Conservation (phyloP, 2,113 vertebrate genomes). For the Pomatostomus ruficeps region DNA sequence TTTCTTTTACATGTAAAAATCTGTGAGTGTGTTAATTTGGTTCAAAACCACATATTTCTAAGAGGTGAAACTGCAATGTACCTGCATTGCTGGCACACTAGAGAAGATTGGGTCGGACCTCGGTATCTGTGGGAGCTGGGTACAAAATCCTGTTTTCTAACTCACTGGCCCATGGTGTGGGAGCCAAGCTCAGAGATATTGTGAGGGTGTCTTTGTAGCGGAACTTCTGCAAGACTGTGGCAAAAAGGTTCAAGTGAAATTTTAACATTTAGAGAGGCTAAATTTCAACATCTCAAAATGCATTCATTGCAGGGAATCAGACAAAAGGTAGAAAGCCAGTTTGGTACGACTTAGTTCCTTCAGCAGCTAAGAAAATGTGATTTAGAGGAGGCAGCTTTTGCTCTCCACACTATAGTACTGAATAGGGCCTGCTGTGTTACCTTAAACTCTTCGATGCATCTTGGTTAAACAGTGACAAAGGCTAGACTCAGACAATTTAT, state of each 20-base stretch:
- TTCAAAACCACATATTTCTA: background rate
- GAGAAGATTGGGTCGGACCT: background rate
- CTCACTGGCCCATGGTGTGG: background rate
- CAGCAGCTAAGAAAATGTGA: background rate
- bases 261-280: background rate
- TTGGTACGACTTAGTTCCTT: background rate
- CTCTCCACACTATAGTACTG: background rate
- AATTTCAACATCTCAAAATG: background rate
- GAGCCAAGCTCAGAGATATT: background rate
- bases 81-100: background rate
- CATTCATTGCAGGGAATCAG: background rate
- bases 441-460: conserved; percentile 7
- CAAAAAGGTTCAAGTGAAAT: background rate
- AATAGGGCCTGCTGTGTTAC: background rate
- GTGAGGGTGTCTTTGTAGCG: background rate
- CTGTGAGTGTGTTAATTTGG: background rate
- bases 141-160: background rate
- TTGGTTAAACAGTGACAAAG: background rate
- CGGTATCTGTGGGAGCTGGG: background rate
- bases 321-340: background rate
- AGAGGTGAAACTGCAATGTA: background rate
- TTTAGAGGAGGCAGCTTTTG: background rate
- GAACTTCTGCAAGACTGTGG: background rate
- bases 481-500: conserved; percentile 29
- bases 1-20: background rate